Evolutionary conservation across 2,888 invertebrate genomes (phyloP), one percentile per base, ranked within the genome.

Genomic region (Acanthopleura granulata): DNA sequence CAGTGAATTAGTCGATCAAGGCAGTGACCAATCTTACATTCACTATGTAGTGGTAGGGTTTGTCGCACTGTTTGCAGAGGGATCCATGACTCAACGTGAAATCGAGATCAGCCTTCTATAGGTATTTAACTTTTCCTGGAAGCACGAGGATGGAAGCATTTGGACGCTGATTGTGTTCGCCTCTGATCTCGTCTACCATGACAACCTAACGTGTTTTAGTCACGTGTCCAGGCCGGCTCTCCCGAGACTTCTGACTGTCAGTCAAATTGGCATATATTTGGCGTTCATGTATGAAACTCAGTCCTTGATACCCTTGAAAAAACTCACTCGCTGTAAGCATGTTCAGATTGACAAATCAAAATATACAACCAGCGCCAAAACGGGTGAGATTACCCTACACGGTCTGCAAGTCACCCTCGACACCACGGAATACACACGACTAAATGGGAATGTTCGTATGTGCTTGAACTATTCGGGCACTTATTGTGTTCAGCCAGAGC

Each of bases 271-370:
- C 22, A 57, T 6, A 12, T 12, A 18, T 22, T 57, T n/a, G n/a
- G 18, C 57, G 1, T 18, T 12, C 1, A n/a, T 25, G 29, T 27
- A 22, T 6, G 25, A 25, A 18, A 9, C 12, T 27, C 15, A 66
- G 29, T 16, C 27, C 14, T 66, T 27, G 15, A 66, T 66, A 12
- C 4, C 22, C 25, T 18, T 66, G 27, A 66, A 27, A 3, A 22
- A 66, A 27, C 16, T 66, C 16, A 66, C 66, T 66, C 22, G 29
- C 66, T 66, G 66, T 25, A 66, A 22, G 29, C 66, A 27, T 6
- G 25, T 66, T 22, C 4, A 66, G 29, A 9, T 66, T 16, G 16
- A 27, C 27, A 25, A 6, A 27, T 22, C 22, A 16, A 27, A 66
- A 66, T 66, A 66, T 27, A 66, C 29, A 16, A 15, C 25, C 22